Evolutionary conservation across 2,113 vertebrate genomes (phyloP).

Genomic region (Bubo bubo): DNA sequence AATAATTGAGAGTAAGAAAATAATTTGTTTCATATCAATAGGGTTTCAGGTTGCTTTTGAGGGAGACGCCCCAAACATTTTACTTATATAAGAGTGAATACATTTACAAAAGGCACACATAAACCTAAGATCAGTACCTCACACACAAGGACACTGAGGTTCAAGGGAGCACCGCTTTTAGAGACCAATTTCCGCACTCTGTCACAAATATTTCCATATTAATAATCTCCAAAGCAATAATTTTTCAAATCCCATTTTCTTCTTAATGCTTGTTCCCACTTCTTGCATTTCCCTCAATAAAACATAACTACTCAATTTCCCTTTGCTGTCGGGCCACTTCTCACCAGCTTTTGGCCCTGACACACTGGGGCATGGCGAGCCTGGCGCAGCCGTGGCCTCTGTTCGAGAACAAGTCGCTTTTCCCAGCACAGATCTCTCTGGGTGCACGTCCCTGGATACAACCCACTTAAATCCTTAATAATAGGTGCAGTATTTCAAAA

Average conservation of each 20-base stretch:
- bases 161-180: background rate
- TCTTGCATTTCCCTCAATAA: background rate
- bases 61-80: background rate
- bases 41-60: background rate
- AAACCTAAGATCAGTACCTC: too few relatives aligned
- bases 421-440: background rate
- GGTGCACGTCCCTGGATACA: background rate
- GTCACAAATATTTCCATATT: background rate
- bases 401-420: background rate
- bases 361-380: background rate
- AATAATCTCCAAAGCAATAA: background rate
- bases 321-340: background rate
- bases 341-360: background rate
- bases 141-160: background rate
- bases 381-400: accelerated
- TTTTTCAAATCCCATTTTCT: background rate
- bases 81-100: too few relatives aligned
- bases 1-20: background rate
- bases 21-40: background rate
- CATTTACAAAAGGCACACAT: too few relatives aligned
- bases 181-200: background rate
- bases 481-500: too few relatives aligned
- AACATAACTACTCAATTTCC: background rate
- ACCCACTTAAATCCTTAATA: background rate
- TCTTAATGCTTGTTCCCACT: background rate